Evolutionary conservation across 2,888 invertebrate genomes (phyloP), one percentile per base, ranked within the genome.

Genomic region (Amorpha juglandis): DNA sequence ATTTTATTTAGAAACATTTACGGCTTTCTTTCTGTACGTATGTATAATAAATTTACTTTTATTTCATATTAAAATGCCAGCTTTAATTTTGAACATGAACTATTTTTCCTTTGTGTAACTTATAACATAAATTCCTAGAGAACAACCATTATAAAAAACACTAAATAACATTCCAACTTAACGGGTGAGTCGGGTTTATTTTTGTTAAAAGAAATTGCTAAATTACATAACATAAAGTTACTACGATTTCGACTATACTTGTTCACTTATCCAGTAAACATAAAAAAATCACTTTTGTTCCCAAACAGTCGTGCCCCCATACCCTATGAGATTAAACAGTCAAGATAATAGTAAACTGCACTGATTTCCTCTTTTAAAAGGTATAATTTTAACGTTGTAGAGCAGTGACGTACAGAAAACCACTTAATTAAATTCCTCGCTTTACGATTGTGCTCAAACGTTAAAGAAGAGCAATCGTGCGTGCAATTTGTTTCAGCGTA

Each of bases 261-360:
- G 19, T 58, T 19, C 58, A 42, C 42, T 38, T 58, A 12, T 19
- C 42, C 19, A 42, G 42, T 42, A 19, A 58, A 58, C 58, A 58
- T 42, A 19, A 58, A 58, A 19, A 19, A 42, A 38, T 58, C 58
- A 19, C 58, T 58, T 58, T 58, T 58, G 19, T 58, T 58, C 58
- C 58, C 38, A n/a, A 38, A 19, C 42, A 19, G 16, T 38, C 58
- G 19, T 58, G 42, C 38, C 58, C 58, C 58, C 53, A 53, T 53
- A 53, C 35, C 53, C 38, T 38, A 19, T 58, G 21, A 58, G 58
- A 58, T 58, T 58, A 58, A 58, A 58, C 55, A 42, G 58, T 58
- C 58, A 58, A 58, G 58, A 58, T 58, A 58, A 42, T 38, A 42
- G 58, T 58, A 21, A 58, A 58, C 38, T 42, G 58, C 58, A 58